Percentiles rank a stretch among this genome's conserved stretches.
These are phyloP conservation scores for Drosophila kanekoi DNA, from an alignment of 2,888 invertebrate genomes.

Conservation along the genomic window DNA sequence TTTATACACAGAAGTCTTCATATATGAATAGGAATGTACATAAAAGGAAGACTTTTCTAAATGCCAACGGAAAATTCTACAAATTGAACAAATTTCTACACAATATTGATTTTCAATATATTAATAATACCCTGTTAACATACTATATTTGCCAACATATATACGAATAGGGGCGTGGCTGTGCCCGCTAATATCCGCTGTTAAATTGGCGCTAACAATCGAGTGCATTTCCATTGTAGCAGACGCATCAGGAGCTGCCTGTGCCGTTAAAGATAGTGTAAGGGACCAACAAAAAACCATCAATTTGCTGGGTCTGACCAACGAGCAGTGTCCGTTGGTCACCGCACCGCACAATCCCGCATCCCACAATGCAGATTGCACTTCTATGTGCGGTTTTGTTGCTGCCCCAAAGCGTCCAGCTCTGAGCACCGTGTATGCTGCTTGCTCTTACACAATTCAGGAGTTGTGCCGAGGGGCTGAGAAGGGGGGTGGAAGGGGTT, in stretches of 20 bases:
- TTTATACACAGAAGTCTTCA: no score
- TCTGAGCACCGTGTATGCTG: constrained; percentile 6
- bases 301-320: constrained; percentile 59
- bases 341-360: constrained; percentile 28
- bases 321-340: constrained; percentile 38
- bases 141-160: not conserved
- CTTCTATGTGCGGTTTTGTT: constrained; percentile 53
- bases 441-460: constrained; percentile 39
- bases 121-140: not conserved
- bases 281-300: constrained; percentile 61
- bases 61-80: no score
- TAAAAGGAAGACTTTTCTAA: no score
- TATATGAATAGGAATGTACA: no score
- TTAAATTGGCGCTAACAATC: constrained; percentile 22
- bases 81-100: no score
- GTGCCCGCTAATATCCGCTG: not conserved
- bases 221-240: constrained; percentile 13
- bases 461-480: no score
- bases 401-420: constrained; percentile 1
- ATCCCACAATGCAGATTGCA: constrained; percentile 39
- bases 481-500: no score
- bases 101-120: no score
- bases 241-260: constrained; percentile 24
- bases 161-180: not conserved
- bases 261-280: constrained; percentile 52